phyloP scores from a whole-genome alignment of 1,140 invertebrate species.

The Aphis gossypii region DNA sequence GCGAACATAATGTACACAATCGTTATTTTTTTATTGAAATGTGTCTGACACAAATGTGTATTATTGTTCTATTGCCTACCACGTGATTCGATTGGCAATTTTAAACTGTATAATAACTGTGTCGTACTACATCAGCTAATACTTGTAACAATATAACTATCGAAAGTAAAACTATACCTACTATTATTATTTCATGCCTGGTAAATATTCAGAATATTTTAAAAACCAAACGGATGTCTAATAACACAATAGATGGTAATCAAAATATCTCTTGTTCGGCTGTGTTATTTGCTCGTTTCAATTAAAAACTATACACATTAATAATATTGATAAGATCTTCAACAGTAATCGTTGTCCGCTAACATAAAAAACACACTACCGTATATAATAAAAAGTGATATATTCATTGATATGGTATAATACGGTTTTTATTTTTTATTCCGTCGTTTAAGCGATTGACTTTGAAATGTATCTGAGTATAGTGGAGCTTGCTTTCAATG shows the following conservation, averaged over 20 bases:
- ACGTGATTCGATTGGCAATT: background rate
- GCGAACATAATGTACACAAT: background rate
- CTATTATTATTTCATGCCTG: conserved; percentile 35
- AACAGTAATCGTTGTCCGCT: conserved; percentile 12
- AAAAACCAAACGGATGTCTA: conserved; percentile 30
- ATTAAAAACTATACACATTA: conserved; percentile 33
- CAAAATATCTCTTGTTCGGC: conserved; percentile 22
- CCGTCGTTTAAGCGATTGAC: background rate
- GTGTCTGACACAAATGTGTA: background rate
- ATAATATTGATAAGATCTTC: conserved; percentile 41
- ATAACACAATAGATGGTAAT: conserved; percentile 38
- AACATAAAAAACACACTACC: background rate
- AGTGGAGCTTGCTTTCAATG: background rate
- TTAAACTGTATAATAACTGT: background rate
- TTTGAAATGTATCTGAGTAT: background rate
- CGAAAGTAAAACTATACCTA: conserved; percentile 10
- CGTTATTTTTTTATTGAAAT: conserved; percentile 27
- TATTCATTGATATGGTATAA: conserved; percentile 25
- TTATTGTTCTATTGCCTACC: background rate
- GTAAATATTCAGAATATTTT: conserved; percentile 41
- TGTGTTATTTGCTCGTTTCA: conserved; percentile 25
- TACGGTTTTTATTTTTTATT: background rate
- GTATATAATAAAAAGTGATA: conserved; percentile 28
- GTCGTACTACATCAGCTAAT: background rate
- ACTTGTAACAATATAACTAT: background rate